Evolutionary conservation across 2,888 invertebrate genomes (phyloP), one percentile per base, ranked within the genome.

Genomic region (Cheilosia scutellata): DNA sequence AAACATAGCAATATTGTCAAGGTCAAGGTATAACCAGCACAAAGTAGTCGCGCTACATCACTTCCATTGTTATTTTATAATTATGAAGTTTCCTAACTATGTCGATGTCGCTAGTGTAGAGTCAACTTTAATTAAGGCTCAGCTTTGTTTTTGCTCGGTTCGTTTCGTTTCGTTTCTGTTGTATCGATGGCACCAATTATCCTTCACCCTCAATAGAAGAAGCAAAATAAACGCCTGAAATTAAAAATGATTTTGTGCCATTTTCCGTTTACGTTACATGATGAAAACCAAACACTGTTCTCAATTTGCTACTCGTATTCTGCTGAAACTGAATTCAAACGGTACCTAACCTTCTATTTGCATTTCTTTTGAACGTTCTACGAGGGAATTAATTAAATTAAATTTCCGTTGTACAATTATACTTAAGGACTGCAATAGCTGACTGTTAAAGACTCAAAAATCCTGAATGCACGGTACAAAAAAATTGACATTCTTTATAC

Each of bases 361-460:
- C 62, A 47, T 31, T 62, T 16, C 16, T 4, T 31, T 44, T 44
- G 55, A n/a, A 42, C 13, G 5, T 7, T 42, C 31, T 16, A 37
- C 13, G 11, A 40, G 29, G 27, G 16, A 42, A 42, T 72, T 72
- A 72, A 72, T 72, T 42, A 62, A 72, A 60, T 72, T 49, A 71
- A n/a, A 58, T 37, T 37, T 58, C 11, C 13, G 49, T 63, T 49
- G 20, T 27, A n/a, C 40, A 27, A 7, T 5, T 6, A 37, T 25
- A 55, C 29, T 47, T 37, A 37, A 37, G 0, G 37, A 2, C 11
- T 2, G 31, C 31, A 37, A 2, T 5, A 3, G 47, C 2, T 9
- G 33, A 33, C 33, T 33, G 37, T 11, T 37, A 11, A 37, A 11
- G 37, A 37, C 11, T 9, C 11, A 4, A 9, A 37, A 37, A 11